Percentiles rank a stretch among this genome's conserved stretches.
These are phyloP conservation scores for Danio kyathit DNA, from an alignment of 2,797 vertebrate species.

Conservation along the genomic window DNA sequence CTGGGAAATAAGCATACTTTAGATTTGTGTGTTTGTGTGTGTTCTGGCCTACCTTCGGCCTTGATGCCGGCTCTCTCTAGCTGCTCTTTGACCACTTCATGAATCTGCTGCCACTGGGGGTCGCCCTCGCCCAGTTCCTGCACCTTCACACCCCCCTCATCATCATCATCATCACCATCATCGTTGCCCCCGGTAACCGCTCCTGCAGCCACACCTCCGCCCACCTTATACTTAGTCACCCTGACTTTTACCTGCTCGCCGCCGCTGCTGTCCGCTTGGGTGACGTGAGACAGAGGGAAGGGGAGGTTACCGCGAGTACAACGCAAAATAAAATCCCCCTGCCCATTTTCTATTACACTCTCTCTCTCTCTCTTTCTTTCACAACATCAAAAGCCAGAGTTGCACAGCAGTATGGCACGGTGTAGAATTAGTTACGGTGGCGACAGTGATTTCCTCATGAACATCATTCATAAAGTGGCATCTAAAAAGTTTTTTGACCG, in stretches of 20 bases:
- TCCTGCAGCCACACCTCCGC: constrained; percentile 70
- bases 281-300: constrained; percentile 70
- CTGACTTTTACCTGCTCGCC: constrained; percentile 91
- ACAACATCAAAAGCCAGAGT: constrained; percentile 1
- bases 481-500: constrained; percentile 1
- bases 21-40: constrained; percentile 34
- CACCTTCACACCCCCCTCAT: constrained; percentile 87
- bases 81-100: constrained; percentile 95
- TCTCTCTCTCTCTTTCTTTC: too few relatives aligned
- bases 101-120: constrained; percentile 92
- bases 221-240: constrained; percentile 90
- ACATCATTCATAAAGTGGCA: constrained; percentile 16
- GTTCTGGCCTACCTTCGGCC: constrained; percentile 87
- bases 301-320: constrained; percentile 47
- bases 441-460: constrained; percentile 27
- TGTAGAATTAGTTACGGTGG: constrained; percentile 26
- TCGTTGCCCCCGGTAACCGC: constrained; percentile 49
- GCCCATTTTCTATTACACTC: neutral
- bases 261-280: constrained; percentile 75
- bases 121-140: constrained; percentile 90
- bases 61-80: constrained; percentile 97
- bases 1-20: constrained; percentile 14
- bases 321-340: constrained; percentile 23
- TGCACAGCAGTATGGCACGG: constrained; percentile 5
- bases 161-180: constrained; percentile 77